Base-by-base conservation (phyloP, 2,888 invertebrate species). In the Lathronympha strigana region DNA sequence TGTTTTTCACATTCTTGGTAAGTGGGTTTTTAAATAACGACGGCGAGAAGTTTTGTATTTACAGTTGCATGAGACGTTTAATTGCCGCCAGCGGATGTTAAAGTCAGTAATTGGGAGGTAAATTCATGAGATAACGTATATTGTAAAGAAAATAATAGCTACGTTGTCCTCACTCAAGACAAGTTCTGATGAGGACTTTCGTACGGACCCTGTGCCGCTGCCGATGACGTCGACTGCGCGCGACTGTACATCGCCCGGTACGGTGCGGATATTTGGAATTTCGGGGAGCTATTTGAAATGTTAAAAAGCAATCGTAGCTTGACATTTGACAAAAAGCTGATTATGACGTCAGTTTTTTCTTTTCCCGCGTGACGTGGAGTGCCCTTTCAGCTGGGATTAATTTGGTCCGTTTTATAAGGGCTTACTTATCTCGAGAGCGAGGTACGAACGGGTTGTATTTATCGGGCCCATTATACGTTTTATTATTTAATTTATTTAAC, bases 401-500 rank as follows among this genome's bases (percentile, higher is more conserved):
- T 90, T 86, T 85, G 83, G 84, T 77, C 77, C 88, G 86, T 90
- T 91, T 90, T 89, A 90, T 90, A 90, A 88, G 84, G 86, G 88
- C 84, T 89, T 86, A 89, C 84, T 90, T 90, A 91, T 90, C 91
- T 89, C 86, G 78, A 75, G 75, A 72, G 81, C 73, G 80, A 83
- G 86, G 85, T 84, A 81, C 76, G 82, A 86, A 86, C 89, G 86
- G 86, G 89, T 88, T 88, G 84, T 90, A 87, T 88, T 90, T 91
- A 91, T 91, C 90, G 87, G 79, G 73, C 79, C 85, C 88, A 92
- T 92, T 91, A 91, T 90, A 84, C 85, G 81, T 89, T 91, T 91
- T 90, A 91, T 91, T 91, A 90, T 91, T 90, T 90, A 91, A 92
- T 91, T 92, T 91, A 91, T 91, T 90, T 90, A 90, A 90, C 90